Conservation (phyloP, 2,113 vertebrate species). For the Bubalus kerabau region DNA sequence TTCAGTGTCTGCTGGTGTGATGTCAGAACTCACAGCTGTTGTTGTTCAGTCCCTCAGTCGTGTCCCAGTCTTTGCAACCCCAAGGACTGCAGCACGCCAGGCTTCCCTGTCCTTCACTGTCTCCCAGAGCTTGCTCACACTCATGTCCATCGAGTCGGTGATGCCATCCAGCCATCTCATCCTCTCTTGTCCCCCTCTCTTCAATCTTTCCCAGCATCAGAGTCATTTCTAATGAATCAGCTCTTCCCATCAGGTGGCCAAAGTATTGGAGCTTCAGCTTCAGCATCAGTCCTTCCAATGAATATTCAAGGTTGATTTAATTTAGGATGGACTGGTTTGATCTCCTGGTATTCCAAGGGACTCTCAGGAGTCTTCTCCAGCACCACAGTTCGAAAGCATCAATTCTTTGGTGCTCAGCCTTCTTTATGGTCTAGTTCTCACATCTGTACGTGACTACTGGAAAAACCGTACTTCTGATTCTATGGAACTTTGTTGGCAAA, state of each 20-base stretch:
- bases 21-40: too few relatives aligned
- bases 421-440: neutral
- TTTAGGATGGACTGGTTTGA: neutral
- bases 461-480: neutral
- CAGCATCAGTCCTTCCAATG: neutral
- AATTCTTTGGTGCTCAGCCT: neutral
- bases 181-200: neutral
- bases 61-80: neutral
- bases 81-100: neutral
- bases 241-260: neutral
- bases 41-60: fast-evolving
- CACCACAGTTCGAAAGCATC: neutral
- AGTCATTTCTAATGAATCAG: neutral
- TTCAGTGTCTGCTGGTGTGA: fast-evolving
- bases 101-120: neutral
- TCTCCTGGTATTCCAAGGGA: neutral
- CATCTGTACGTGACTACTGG: neutral
- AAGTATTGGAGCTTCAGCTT: neutral
- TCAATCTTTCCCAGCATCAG: neutral
- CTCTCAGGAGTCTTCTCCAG: neutral
- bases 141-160: neutral
- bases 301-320: neutral
- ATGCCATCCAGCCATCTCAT: neutral
- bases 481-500: neutral
- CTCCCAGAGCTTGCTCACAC: neutral